A percentile compares a stretch with the other conserved stretches of the same genome.
Evolutionary conservation across 2,888 invertebrate species (phyloP).

Genomic region (Drosophila tripunctata): DNA sequence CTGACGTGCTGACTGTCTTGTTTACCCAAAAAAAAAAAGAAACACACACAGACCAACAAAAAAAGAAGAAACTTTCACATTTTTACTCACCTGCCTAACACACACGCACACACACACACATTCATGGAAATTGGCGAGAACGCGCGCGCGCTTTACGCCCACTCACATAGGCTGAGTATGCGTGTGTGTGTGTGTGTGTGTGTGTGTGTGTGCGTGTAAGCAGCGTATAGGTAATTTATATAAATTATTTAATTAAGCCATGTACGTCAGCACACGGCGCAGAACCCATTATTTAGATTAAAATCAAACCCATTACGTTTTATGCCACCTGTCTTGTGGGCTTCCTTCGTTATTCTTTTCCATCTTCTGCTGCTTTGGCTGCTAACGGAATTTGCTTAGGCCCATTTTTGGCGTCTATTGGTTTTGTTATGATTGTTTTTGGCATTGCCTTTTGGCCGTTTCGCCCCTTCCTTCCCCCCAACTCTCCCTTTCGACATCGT

Average conservation of each 20-base stretch:
- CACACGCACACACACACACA: conserved; percentile 6
- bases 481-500: background rate
- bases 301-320: conserved; percentile 75
- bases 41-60: background rate
- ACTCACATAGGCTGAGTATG: conserved; percentile 3
- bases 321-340: conserved; percentile 64
- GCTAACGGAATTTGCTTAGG: conserved; percentile 27
- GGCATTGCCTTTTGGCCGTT: conserved; percentile 47
- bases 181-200: background rate
- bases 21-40: conserved; percentile 30
- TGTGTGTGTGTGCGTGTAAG: conserved; percentile 38
- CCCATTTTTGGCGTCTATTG: conserved; percentile 49
- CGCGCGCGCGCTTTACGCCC: conserved; percentile 48
- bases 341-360: conserved; percentile 25
- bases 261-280: conserved; percentile 65
- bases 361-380: background rate
- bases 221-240: conserved; percentile 66
- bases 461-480: background rate
- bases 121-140: conserved; percentile 26
- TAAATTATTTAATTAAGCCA: conserved; percentile 76
- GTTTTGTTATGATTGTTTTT: conserved; percentile 69
- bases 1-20: conserved; percentile 24
- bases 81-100: conserved; percentile 29
- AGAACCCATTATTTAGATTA: conserved; percentile 76
- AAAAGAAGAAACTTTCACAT: conserved; percentile 13